These are phyloP conservation scores for Stictonetta naevosa DNA, from an alignment of 2,113 vertebrate species.

Conservation along the genomic window DNA sequence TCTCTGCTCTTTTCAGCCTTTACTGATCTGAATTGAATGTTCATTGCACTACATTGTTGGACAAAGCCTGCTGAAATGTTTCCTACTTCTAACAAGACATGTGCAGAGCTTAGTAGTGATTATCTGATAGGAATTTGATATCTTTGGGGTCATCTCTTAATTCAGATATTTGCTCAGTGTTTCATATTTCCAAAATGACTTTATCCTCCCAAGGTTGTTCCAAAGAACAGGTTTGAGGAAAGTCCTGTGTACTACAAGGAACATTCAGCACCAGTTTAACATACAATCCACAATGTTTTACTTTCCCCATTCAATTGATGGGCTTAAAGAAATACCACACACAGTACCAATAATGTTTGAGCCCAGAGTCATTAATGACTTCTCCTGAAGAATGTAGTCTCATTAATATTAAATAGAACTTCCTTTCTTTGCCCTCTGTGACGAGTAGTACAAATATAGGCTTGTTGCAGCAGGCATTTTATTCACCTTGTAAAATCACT, in stretches of 20 bases:
- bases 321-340: background rate
- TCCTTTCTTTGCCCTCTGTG: background rate
- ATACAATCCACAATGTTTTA: background rate
- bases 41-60: rapidly evolving
- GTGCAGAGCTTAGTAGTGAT: background rate
- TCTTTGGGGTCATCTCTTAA: background rate
- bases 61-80: background rate
- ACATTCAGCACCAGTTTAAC: background rate
- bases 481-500: background rate
- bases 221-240: background rate
- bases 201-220: background rate
- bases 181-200: background rate
- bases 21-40: background rate
- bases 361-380: background rate
- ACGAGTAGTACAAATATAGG: background rate
- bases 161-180: background rate
- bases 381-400: background rate
- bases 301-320: background rate
- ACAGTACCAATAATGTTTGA: rapidly evolving
- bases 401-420: background rate
- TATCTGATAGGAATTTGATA: background rate
- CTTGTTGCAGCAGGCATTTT: background rate
- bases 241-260: background rate
- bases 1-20: background rate
- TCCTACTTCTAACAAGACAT: background rate